Conservation (phyloP, 2,113 vertebrate genomes). For the Sturnus vulgaris region DNA sequence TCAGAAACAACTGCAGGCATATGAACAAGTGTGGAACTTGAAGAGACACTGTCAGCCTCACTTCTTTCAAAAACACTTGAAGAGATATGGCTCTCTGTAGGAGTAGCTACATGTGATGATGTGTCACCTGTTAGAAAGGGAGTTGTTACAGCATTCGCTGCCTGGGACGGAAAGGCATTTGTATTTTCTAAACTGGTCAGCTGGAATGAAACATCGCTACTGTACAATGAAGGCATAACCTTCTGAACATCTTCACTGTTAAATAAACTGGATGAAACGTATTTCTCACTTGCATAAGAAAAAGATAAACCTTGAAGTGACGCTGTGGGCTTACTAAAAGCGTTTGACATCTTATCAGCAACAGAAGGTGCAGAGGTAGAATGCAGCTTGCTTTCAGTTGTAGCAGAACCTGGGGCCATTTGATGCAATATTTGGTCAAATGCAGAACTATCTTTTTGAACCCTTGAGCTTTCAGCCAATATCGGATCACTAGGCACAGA, state of each 20-base stretch:
- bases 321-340: conserved; percentile 48
- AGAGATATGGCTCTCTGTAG: conserved; percentile 9
- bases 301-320: conserved; percentile 65
- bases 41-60: conserved; percentile 43
- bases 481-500: conserved; percentile 54
- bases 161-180: conserved; percentile 23
- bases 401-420: conserved; percentile 58
- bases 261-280: conserved; percentile 58
- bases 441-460: conserved; percentile 67
- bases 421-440: conserved; percentile 63
- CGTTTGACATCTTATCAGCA: conserved; percentile 29
- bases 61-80: conserved; percentile 50
- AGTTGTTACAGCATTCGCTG: conserved; percentile 41
- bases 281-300: conserved; percentile 60
- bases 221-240: conserved; percentile 52
- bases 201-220: conserved; percentile 52
- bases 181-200: conserved; percentile 57
- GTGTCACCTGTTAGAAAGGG: conserved; percentile 49
- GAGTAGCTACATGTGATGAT: conserved; percentile 33
- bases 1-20: conserved; percentile 56
- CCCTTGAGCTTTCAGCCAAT: conserved; percentile 65
- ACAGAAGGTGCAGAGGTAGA: conserved; percentile 48
- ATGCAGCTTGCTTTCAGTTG: conserved; percentile 54
- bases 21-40: conserved; percentile 47
- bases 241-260: conserved; percentile 64